These are phyloP conservation scores for Coreius guichenoti DNA, from an alignment of 2,797 vertebrate genomes.

Conservation along the genomic window DNA sequence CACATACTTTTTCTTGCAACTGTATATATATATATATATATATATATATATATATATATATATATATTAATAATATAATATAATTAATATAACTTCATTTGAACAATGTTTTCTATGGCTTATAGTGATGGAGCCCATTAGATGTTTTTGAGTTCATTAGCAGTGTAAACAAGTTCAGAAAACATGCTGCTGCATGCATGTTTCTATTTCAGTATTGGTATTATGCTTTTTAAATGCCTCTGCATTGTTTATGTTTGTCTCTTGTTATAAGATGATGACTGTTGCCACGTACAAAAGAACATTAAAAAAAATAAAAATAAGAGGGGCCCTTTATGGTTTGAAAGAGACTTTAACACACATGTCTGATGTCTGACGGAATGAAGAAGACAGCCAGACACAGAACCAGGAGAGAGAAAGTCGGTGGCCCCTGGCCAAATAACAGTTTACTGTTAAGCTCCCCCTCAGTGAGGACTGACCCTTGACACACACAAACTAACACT, in stretches of 20 bases:
- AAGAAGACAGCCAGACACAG: background rate
- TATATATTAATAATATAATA: too few relatives aligned
- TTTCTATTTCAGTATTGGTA: background rate
- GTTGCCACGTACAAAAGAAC: background rate
- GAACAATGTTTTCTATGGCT: background rate
- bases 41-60: too few relatives aligned
- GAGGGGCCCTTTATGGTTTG: background rate
- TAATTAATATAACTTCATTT: too few relatives aligned
- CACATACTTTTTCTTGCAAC: too few relatives aligned
- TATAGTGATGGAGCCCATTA: background rate
- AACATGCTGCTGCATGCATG: background rate
- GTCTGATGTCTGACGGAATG: background rate
- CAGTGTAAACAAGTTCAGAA: slow-evolving; percentile 9
- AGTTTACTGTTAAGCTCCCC: slow-evolving; percentile 33
- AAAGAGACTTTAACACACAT: background rate
- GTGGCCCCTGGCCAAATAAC: slow-evolving; percentile 7
- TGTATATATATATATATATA: too few relatives aligned
- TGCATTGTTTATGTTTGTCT: background rate
- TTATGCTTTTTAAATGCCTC: background rate
- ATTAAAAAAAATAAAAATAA: background rate
- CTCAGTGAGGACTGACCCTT: background rate
- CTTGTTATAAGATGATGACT: background rate
- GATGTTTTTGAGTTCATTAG: background rate
- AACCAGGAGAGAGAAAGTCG: background rate
- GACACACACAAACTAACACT: slow-evolving; percentile 24